Conservation (phyloP, 2,888 invertebrate genomes). For the Laothoe populi region DNA sequence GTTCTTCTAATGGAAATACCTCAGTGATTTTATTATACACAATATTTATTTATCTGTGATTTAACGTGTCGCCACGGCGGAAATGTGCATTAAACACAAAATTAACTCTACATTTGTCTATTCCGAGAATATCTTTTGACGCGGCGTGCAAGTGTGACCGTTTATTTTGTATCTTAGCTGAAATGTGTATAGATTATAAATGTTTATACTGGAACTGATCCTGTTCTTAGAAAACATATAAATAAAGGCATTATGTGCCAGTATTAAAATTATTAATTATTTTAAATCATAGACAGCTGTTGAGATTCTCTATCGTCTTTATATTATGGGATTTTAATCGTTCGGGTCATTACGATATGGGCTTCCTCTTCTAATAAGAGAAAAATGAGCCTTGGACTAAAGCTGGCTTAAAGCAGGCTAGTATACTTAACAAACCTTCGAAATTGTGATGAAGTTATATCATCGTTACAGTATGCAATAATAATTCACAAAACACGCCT, state of each 20-base stretch:
- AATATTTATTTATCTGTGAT: conserved; percentile 30
- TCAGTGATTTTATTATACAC: conserved; percentile 31
- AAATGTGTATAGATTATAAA: conserved; percentile 22
- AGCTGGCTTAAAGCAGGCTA: no score
- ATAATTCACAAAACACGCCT: no score
- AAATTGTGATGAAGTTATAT: no score
- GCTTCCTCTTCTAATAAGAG: no score
- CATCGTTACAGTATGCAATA: no score
- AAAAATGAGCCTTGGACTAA: no score
- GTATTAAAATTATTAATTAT: not conserved
- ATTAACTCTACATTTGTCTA: conserved; percentile 34
- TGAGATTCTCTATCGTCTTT: no score
- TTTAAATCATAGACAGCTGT: not conserved
- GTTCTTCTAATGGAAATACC: conserved; percentile 36
- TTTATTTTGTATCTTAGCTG: conserved; percentile 26
- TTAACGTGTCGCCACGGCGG: conserved; percentile 37
- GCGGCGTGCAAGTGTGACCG: conserved; percentile 7
- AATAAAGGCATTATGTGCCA: no score
- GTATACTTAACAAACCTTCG: no score
- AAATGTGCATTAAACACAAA: conserved; percentile 47
- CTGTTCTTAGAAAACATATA: not conserved
- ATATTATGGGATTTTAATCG: no score
- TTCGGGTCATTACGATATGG: no score
- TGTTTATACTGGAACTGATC: conserved; percentile 2
- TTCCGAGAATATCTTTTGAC: conserved; percentile 37